Percentiles rank a stretch among this genome's conserved stretches.
Evolutionary conservation across 2,797 vertebrate species (phyloP).

Genomic region (Melanotaenia boesemani): DNA sequence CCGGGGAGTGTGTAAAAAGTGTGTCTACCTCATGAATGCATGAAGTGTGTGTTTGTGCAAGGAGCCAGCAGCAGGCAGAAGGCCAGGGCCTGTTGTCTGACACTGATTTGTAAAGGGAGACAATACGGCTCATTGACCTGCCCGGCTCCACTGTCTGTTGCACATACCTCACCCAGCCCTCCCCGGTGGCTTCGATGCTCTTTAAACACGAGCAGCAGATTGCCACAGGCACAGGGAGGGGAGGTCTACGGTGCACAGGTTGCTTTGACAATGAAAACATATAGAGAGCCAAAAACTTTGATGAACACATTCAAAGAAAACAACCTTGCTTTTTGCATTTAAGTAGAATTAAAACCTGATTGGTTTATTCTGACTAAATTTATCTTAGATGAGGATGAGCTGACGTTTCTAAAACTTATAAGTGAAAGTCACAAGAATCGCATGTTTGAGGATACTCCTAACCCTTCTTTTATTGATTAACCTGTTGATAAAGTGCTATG

Average conservation of each 20-base stretch:
- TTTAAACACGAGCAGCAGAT: slow-evolving; percentile 82
- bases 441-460: not conserved
- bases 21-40: slow-evolving; percentile 64
- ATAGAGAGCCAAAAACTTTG: slow-evolving; percentile 37
- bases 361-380: not conserved
- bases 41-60: slow-evolving; percentile 48
- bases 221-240: slow-evolving; percentile 64
- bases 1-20: slow-evolving; percentile 59
- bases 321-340: not conserved
- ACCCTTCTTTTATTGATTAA: not conserved
- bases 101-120: slow-evolving; percentile 87
- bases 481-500: not conserved
- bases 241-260: slow-evolving; percentile 59
- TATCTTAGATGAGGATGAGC: not conserved
- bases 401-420: not conserved
- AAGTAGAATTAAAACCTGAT: not conserved
- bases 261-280: slow-evolving; percentile 82
- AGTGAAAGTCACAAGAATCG: not conserved
- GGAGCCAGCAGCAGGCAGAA: slow-evolving; percentile 77
- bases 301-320: slow-evolving; percentile 11
- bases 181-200: slow-evolving; percentile 58
- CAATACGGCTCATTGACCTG: slow-evolving; percentile 85
- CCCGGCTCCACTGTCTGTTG: slow-evolving; percentile 83
- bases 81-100: slow-evolving; percentile 84
- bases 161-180: slow-evolving; percentile 77